Conservation (phyloP, 2,888 invertebrate genomes). For the Coleophora deauratella region DNA sequence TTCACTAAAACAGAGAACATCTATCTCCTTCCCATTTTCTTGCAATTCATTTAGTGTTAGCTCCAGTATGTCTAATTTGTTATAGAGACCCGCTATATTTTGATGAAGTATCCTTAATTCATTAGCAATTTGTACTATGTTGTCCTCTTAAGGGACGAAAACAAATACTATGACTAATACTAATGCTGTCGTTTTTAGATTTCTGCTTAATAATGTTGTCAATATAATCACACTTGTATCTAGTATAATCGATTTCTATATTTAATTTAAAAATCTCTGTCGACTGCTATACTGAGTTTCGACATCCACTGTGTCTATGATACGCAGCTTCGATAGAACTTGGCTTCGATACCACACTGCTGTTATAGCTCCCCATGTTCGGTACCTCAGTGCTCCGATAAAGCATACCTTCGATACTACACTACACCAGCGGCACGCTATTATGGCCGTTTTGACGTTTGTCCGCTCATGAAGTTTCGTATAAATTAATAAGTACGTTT, state of each 20-base stretch:
- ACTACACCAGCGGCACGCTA: too few relatives aligned
- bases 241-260: background rate
- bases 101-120: constrained; percentile 1
- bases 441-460: too few relatives aligned
- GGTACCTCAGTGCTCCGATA: too few relatives aligned
- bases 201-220: background rate
- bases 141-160: background rate
- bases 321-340: too few relatives aligned
- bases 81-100: too few relatives aligned
- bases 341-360: too few relatives aligned
- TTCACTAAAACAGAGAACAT: constrained; percentile 6
- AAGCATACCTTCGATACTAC: too few relatives aligned
- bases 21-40: background rate
- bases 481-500: too few relatives aligned
- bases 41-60: background rate
- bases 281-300: too few relatives aligned
- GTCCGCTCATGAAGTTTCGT: too few relatives aligned
- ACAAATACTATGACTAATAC: background rate
- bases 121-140: background rate
- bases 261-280: background rate
- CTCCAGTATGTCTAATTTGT: constrained; percentile 4
- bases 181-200: background rate
- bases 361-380: too few relatives aligned
- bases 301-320: too few relatives aligned
- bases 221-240: background rate